A percentile compares a stretch with the other conserved stretches of the same genome.
Evolutionary conservation across 2,113 vertebrate genomes (phyloP).

Genomic region (Callipepla squamata): DNA sequence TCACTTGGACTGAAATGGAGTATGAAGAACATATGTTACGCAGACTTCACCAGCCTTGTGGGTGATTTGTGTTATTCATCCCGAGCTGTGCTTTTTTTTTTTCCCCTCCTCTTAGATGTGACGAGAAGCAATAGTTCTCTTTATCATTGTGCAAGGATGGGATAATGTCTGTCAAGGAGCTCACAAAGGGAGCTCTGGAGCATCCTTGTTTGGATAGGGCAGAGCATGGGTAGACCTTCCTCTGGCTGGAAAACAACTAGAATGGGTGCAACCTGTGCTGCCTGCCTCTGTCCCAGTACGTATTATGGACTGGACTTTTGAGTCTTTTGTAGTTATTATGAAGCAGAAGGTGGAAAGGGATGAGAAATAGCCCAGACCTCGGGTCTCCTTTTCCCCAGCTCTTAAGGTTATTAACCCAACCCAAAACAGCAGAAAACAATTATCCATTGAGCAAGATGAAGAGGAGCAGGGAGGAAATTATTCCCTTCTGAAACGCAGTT

Average conservation of each 20-base stretch:
- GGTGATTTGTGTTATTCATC: not conserved
- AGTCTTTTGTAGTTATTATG: not conserved
- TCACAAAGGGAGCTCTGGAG: not conserved
- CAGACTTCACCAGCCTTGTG: not conserved
- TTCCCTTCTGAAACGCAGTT: conserved; percentile 31
- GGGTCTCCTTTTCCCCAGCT: not conserved
- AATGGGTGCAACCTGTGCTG: not conserved
- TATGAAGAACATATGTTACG: conserved; percentile 19
- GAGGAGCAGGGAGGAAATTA: conserved; percentile 40
- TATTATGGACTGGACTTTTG: rapidly evolving
- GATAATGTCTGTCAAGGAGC: not conserved
- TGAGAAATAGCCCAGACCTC: not conserved
- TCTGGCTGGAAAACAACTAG: not conserved
- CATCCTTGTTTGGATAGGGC: not conserved
- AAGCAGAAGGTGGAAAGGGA: not conserved
- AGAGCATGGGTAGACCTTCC: not conserved
- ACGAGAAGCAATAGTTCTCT: not conserved
- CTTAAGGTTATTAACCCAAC: conserved; percentile 36
- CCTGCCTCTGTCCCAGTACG: not conserved
- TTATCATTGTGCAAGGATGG: not conserved
- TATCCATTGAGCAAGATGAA: conserved; percentile 33
- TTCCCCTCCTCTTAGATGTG: not conserved
- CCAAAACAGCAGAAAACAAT: conserved; percentile 64
- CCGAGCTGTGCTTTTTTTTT: not conserved
- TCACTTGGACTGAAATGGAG: not conserved